Evolutionary conservation across 2,113 vertebrate genomes (phyloP), one percentile per base, ranked within the genome.

Genomic region (Thomomys bottae): DNA sequence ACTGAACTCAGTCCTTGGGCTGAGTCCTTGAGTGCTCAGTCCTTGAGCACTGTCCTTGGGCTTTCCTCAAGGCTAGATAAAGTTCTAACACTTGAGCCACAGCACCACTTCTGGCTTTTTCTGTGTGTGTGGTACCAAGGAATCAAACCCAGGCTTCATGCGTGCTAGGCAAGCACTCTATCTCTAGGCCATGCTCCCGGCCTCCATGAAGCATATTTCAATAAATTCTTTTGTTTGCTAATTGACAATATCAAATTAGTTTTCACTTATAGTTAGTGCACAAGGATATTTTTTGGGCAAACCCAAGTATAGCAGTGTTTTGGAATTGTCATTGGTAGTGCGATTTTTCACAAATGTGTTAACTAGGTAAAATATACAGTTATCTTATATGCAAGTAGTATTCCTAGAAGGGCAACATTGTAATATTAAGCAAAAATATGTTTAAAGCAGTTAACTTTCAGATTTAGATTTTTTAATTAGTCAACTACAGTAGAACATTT

Each of bases 381-480:
- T 11, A 79, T 88, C 21, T 54, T 84, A 45, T n/a, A n/a, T 76
- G 57, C 49, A 54, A 57, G 67, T 85, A 80, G 32, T 66, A 67
- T 86, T 75, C 82, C 15, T 80, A 75, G 75, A 61, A 86, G 32
- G 34, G 30, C 15, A 8, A 11, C 83, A 26, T 88, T 34, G 63
- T 93, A 57, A 63, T 61, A 90, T 38, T 76, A n/a, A 42, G 23
- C 42, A 32, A 78, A 77, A 91, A 88, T 38, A 84, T 9, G 26
- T 78, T 88, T 79, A 73, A 80, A 88, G n/a, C 73, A 88, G 26
- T 84, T 82, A 82, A 75, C 21, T 71, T 94, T 84, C 79, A 91
- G 21, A 42, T 75, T 90, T 5, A 73, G 42, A 68, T 61, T 90
- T 75, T 76, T 76, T 49, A 49, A 8, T 30, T 73, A 26, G 1